Conservation (phyloP, 2,797 vertebrate species). For the Xenops minutus region DNA sequence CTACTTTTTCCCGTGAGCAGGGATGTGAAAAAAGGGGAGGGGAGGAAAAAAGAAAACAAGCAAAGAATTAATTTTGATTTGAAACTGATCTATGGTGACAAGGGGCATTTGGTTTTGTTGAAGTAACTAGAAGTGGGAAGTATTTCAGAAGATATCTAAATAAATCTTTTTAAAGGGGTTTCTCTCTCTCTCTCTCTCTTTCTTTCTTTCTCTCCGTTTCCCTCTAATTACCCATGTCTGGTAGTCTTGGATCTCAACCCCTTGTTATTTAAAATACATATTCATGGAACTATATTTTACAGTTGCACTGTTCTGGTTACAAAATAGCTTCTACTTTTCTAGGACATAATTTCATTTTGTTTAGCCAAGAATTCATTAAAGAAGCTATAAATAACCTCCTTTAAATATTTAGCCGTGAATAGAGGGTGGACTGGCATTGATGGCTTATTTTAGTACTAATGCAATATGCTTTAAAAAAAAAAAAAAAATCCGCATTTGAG, state of each 20-base stretch:
- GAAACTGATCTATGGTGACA: slow-evolving; percentile 59
- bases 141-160: slow-evolving; percentile 65
- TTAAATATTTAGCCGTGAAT: slow-evolving; percentile 79
- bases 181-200: neutral
- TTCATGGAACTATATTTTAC: slow-evolving; percentile 75
- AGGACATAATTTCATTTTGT: slow-evolving; percentile 81
- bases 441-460: slow-evolving; percentile 77
- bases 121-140: slow-evolving; percentile 54
- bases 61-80: slow-evolving; percentile 57
- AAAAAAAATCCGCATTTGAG: slow-evolving; percentile 67
- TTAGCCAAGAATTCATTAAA: slow-evolving; percentile 82
- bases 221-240: slow-evolving; percentile 69
- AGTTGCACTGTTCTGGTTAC: slow-evolving; percentile 77
- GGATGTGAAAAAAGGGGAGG: neutral
- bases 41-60: slow-evolving; percentile 28
- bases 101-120: slow-evolving; percentile 57
- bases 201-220: slow-evolving; percentile 24
- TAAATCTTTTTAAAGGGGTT: slow-evolving; percentile 57
- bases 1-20: neutral
- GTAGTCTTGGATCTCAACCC: slow-evolving; percentile 59
- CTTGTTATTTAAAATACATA: slow-evolving; percentile 77
- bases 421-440: slow-evolving; percentile 80
- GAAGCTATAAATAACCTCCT: slow-evolving; percentile 79
- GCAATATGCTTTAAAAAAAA: slow-evolving; percentile 71
- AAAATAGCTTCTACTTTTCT: slow-evolving; percentile 80